phyloP scores from a whole-genome alignment of 1,140 invertebrate genomes.

The Leptopilina boulardi region DNA sequence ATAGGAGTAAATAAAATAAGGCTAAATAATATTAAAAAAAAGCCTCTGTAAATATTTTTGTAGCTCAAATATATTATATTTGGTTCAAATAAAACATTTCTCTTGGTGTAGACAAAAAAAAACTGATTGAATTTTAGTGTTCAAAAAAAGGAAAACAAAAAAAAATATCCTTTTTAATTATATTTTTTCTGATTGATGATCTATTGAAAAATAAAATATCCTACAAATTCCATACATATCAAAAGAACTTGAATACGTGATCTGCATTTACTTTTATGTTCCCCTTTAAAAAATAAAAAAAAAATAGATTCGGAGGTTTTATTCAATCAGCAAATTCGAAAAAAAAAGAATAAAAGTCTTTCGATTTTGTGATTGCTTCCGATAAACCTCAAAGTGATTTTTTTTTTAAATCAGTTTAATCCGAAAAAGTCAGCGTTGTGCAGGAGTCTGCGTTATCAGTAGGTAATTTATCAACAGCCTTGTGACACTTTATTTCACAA shows the following conservation, averaged over 20 bases:
- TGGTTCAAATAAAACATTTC: too few relatives aligned
- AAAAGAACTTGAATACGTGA: neutral
- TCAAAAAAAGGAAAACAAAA: too few relatives aligned
- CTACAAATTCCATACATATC: neutral
- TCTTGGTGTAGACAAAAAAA: too few relatives aligned
- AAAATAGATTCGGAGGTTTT: neutral
- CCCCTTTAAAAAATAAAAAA: neutral
- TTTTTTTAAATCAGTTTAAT: slow-evolving; percentile 23
- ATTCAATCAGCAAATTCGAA: slow-evolving; percentile 8
- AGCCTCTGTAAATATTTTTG: too few relatives aligned
- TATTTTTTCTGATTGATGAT: too few relatives aligned
- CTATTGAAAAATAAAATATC: too few relatives aligned
- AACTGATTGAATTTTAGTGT: too few relatives aligned
- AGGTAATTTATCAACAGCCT: slow-evolving; percentile 23
- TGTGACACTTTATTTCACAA: slow-evolving; percentile 28
- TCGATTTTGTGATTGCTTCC: slow-evolving; percentile 22
- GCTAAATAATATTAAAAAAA: too few relatives aligned
- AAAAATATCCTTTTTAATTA: too few relatives aligned
- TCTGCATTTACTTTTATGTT: neutral
- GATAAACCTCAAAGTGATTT: slow-evolving; percentile 27
- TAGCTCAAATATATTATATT: too few relatives aligned
- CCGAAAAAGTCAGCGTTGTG: slow-evolving; percentile 19
- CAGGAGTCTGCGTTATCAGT: slow-evolving; percentile 16
- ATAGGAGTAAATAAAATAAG: too few relatives aligned
- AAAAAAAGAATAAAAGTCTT: slow-evolving; percentile 16